phyloP scores from a whole-genome alignment of 35 echinoderm and acorn worm species.

The Amphiura filiformis region DNA sequence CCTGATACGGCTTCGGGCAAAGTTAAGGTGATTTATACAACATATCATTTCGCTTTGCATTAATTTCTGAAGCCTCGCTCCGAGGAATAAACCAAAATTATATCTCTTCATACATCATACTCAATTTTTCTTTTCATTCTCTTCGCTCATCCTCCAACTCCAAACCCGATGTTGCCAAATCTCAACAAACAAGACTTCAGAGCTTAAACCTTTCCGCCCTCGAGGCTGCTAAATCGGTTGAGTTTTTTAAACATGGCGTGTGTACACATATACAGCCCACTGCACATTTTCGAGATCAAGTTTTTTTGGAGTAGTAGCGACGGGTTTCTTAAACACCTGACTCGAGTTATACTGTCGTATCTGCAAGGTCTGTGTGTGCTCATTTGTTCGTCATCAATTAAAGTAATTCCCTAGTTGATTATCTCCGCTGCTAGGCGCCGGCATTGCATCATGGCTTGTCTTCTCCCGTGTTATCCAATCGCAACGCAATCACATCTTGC shows the following conservation, averaged over 20 bases:
- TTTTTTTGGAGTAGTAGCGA: not conserved
- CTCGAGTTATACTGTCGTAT: not conserved
- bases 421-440: no score
- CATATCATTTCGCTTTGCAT: no score
- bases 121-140: not conserved
- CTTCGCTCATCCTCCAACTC: not conserved
- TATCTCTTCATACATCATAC: no score
- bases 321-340: not conserved
- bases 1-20: no score
- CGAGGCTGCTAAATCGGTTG: not conserved
- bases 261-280: not conserved
- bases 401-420: not conserved
- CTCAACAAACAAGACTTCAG: not conserved
- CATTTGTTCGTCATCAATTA: conserved; percentile 1
- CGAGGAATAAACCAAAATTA: no score
- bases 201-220: not conserved
- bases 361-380: not conserved
- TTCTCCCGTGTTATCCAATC: no score
- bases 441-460: no score
- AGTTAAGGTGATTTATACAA: no score
- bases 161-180: not conserved
- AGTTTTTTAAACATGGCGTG: not conserved
- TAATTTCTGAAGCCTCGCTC: no score
- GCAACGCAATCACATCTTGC: no score
- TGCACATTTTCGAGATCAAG: not conserved